Conservation (phyloP, 2,113 vertebrate species). For the Tapirus terrestris region DNA sequence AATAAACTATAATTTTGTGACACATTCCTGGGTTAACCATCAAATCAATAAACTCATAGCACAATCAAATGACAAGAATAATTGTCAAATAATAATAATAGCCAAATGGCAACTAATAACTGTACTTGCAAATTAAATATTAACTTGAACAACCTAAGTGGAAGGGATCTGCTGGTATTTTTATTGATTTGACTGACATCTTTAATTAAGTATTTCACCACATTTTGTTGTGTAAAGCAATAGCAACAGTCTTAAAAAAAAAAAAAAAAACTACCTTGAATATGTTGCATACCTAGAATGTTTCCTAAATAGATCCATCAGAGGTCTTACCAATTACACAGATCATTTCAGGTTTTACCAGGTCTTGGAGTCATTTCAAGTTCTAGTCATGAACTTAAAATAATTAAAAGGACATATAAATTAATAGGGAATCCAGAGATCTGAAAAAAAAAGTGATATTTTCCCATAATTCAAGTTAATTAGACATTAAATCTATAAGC, state of each 20-base stretch:
- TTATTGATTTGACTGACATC: constrained; percentile 13
- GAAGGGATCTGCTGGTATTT: background rate
- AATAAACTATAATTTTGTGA: background rate
- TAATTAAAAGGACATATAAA: background rate
- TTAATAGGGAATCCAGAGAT: background rate
- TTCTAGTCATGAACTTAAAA: background rate
- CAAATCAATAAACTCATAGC: background rate
- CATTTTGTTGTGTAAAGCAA: background rate
- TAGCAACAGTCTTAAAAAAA: background rate
- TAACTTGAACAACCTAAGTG: background rate
- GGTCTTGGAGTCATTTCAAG: background rate
- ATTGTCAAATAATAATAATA: too few relatives aligned
- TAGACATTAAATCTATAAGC: background rate
- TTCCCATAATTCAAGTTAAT: background rate
- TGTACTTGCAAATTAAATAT: constrained; percentile 38
- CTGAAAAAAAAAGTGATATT: background rate
- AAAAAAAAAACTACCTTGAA: background rate
- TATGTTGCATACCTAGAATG: background rate
- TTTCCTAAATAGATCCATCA: background rate
- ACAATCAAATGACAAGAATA: background rate
- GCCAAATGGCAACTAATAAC: background rate
- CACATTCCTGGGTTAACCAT: background rate
- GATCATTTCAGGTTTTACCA: background rate
- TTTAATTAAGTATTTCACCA: background rate
- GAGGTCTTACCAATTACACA: background rate